Conservation (phyloP, 2,888 invertebrate genomes). For the Aporophyla lueneburgensis region DNA sequence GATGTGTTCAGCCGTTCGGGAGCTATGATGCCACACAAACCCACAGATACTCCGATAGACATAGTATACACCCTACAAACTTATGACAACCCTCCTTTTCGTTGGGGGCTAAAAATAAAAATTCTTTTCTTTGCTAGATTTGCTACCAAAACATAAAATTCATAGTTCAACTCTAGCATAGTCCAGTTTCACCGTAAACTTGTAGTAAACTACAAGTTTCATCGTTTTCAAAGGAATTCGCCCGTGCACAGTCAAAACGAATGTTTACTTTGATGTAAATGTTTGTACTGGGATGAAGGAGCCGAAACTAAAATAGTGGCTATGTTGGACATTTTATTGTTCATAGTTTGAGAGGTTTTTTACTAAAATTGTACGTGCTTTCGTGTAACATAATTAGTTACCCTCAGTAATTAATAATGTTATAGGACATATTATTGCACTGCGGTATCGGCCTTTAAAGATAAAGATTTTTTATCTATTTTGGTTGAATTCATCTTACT, state of each 20-base stretch:
- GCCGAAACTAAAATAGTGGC: conserved; percentile 17
- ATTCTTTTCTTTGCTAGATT: background rate
- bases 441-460: too few relatives aligned
- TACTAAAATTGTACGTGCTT: conserved; percentile 32
- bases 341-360: conserved; percentile 50
- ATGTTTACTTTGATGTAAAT: conserved; percentile 57
- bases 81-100: too few relatives aligned
- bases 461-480: background rate
- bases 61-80: too few relatives aligned
- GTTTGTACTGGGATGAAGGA: conserved; percentile 29
- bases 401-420: background rate
- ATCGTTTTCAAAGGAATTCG: conserved; percentile 72
- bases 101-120: too few relatives aligned
- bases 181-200: conserved; percentile 51
- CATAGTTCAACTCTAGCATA: background rate
- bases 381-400: background rate
- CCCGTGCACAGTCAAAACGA: conserved; percentile 60
- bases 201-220: conserved; percentile 73
- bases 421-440: background rate
- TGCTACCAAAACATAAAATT: conserved; percentile 21
- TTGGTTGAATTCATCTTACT: background rate
- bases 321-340: conserved; percentile 36
- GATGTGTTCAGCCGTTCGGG: too few relatives aligned
- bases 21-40: too few relatives aligned
- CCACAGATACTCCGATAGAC: too few relatives aligned